phyloP scores from a whole-genome alignment of 2,113 vertebrate genomes.

The Melospiza georgiana region DNA sequence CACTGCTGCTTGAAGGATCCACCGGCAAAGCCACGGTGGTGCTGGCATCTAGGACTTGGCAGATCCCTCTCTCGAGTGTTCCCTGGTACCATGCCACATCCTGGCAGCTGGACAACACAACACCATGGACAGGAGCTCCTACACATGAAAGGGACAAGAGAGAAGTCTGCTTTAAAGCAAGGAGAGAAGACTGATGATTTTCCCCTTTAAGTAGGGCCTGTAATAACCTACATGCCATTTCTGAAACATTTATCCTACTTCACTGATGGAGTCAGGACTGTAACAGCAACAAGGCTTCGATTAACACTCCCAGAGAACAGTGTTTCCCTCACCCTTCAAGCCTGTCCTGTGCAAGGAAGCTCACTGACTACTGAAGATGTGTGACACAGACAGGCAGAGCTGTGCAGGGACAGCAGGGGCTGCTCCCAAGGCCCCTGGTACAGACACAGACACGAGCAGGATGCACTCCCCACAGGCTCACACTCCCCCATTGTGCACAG shows the following conservation, averaged over 20 bases:
- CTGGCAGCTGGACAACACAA: neutral
- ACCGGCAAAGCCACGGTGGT: neutral
- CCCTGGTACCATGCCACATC: neutral
- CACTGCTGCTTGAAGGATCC: neutral
- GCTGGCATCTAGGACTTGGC: neutral
- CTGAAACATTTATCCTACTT: neutral
- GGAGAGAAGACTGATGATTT: neutral
- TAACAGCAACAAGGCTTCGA: neutral
- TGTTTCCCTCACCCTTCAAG: neutral
- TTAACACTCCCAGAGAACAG: neutral
- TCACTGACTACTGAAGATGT: accelerated
- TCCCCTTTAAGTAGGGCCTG: neutral
- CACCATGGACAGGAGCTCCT: neutral
- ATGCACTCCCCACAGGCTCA: neutral
- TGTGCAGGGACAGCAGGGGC: neutral
- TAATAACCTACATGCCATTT: neutral
- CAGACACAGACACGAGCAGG: accelerated
- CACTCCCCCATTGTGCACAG: accelerated
- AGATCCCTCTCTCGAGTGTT: neutral
- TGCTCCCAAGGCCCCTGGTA: neutral
- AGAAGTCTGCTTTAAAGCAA: neutral
- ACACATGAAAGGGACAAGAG: neutral
- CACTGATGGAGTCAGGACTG: neutral
- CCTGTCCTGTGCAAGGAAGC: neutral
- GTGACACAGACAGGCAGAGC: neutral